These are phyloP conservation scores for Diplodus sargus DNA, from an alignment of 2,797 vertebrate genomes.

Conservation along the genomic window DNA sequence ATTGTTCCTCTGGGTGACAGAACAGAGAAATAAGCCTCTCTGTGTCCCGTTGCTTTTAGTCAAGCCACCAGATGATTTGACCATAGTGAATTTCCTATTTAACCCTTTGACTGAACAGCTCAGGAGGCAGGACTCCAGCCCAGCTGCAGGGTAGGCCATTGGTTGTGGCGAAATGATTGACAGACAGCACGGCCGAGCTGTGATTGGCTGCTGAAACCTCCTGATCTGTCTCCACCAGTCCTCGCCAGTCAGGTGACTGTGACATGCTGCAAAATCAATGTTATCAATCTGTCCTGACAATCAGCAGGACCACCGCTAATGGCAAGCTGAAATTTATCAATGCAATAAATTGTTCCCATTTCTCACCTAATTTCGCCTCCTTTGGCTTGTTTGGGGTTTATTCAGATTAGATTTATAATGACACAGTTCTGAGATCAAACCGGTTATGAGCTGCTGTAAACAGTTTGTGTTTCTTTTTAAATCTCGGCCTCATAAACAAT, in stretches of 20 bases:
- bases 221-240: conserved; percentile 82
- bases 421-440: conserved; percentile 12
- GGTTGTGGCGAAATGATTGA: conserved; percentile 62
- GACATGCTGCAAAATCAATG: conserved; percentile 72
- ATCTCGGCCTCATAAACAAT: conserved; percentile 38
- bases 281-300: conserved; percentile 72
- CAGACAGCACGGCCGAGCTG: conserved; percentile 37
- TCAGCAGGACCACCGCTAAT: conserved; percentile 46
- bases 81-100: conserved; percentile 54
- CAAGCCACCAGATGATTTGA: conserved; percentile 43
- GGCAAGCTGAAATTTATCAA: conserved; percentile 45
- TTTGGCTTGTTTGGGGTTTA: conserved; percentile 35
- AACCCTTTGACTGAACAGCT: conserved; percentile 65
- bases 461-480: conserved; percentile 29
- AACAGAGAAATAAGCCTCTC: conserved; percentile 1
- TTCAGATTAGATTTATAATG: conserved; percentile 38
- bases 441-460: conserved; percentile 27
- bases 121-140: conserved; percentile 41
- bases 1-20: background rate
- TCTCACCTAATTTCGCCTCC: conserved; percentile 7
- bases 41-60: conserved; percentile 39
- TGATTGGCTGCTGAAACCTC: conserved; percentile 80
- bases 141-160: conserved; percentile 55
- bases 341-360: conserved; percentile 41
- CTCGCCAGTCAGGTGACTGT: conserved; percentile 71